These are phyloP conservation scores for Epizoanthus scotinus DNA, from an alignment of 92 coral and sea anemone species.

Conservation along the genomic window DNA sequence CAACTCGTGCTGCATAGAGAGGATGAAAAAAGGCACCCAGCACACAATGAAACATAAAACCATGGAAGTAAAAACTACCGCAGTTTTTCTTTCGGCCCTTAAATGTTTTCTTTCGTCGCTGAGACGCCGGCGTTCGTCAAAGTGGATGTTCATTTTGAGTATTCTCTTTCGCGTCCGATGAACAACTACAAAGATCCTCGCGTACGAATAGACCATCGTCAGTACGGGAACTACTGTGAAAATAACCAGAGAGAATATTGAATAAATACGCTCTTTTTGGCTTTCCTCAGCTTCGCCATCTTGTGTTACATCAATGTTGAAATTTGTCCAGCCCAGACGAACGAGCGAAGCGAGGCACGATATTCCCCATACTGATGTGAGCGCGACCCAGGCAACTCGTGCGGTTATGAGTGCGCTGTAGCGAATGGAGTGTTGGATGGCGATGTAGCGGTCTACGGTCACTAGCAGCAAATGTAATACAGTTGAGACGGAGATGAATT, in stretches of 20 bases:
- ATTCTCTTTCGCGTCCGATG: conserved; percentile 50
- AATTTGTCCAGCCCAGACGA: background rate
- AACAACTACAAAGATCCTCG: conserved; percentile 43
- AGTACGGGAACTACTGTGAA: conserved; percentile 49
- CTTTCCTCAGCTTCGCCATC: background rate
- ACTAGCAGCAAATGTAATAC: conserved; percentile 52
- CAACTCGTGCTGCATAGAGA: conserved; percentile 42
- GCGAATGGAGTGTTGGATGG: conserved; percentile 49
- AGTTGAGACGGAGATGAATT: conserved; percentile 65
- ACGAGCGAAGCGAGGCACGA: background rate
- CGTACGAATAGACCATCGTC: conserved; percentile 43
- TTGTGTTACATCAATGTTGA: conserved; percentile 2
- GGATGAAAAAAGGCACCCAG: conserved; percentile 71
- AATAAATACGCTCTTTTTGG: conserved; percentile 13
- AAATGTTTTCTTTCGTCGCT: conserved; percentile 1
- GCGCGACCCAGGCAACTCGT: background rate
- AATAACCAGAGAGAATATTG: conserved; percentile 12
- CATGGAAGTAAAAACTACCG: conserved; percentile 65
- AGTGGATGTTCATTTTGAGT: conserved; percentile 43
- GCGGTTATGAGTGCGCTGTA: background rate
- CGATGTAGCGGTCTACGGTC: conserved; percentile 52
- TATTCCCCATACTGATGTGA: background rate
- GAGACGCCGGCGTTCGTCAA: background rate
- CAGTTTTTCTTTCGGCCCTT: conserved; percentile 69
- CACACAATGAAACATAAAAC: conserved; percentile 54